Base-by-base conservation (phyloP, 2,888 invertebrate species). In the Leptarthrus brevirostris region DNA sequence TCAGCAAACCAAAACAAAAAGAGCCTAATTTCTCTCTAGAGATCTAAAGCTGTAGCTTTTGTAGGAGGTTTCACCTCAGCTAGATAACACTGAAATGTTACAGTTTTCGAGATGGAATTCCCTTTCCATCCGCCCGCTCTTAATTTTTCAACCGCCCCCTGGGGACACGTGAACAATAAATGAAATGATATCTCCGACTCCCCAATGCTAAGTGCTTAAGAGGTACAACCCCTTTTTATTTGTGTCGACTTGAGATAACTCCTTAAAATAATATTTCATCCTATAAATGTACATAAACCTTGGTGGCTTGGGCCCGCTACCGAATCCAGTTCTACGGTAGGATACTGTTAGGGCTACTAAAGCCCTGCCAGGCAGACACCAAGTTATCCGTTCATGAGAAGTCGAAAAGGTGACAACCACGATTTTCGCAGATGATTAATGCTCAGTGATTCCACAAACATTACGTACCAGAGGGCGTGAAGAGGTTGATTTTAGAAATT, bases 91-190 rank as follows among this genome's bases (percentile, higher is more conserved):
- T 34, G n/a, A 69, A 69, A 52, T 69, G 49, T 26, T 34, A 52
- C 49, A 30, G 52, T 52, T 24, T 44, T 26, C 18, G 16, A 52
- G 52, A 30, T 52, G 18, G 69, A 14, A 54, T 3, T n/a, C 54
- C 54, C 54, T 54, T 26, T 24, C 30, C 54, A 54, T 22, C 18
- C 26, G 24, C 40, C 20, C 34, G 52, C 30, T 69, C 69, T 69
- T 69, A 76, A 77, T 76, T 77, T 74, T 75, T 76, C 74, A 75
- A 77, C 75, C 76, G 73, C 77, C 76, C 77, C 74, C 77, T 71
- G 75, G 77, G 77, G 77, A 77, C 74, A 76, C 75, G 75, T 76
- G 75, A 76, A 75, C 75, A 76, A 76, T 74, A 75, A 75, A 74
- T 74, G 74, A 76, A 76, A 76, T 76, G 76, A 74, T 76, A 76